Base-by-base conservation (phyloP, 2,113 vertebrate species). In the Pelusios castaneus region DNA sequence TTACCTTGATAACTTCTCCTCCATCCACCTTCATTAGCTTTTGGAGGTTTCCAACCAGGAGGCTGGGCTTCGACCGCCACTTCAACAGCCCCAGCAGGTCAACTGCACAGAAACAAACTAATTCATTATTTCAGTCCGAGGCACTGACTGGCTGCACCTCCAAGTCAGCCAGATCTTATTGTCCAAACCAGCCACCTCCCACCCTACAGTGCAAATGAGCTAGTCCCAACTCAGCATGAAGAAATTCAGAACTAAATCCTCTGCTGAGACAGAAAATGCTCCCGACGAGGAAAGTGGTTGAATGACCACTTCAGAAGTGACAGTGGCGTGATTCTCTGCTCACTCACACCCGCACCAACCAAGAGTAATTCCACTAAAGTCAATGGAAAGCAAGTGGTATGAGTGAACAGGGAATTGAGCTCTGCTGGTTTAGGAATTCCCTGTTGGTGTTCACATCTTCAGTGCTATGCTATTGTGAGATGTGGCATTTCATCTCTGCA, bases 1-100 rank as follows among this genome's bases (percentile, higher is more conserved):
- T 80, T 81, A 97, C 97, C 97, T 97, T 97, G 91, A 97, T 96
- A 51, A 97, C 97, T 82, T 97, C 97, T 24, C 96, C 97, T 82
- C 97, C 97, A 0, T 97, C 97, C 89, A 97, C 97, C 0, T 97
- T 82, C 97, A 97, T 97, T 95, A 97, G 95, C 29, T 97, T 96
- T n/a, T 95, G 95, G 52, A 97, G 97, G 93, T 97, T 97, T 82
- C 86, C 95, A 0, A 84, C 2, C 17, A 97, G 97, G 24, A 97
- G 91, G 60, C 84, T 94, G 89, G 96, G 95, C 92, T 97, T 97
- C 27, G 96, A 84, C 7, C 97, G 97, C 97, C 97, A 97, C 86
- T 97, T 97, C 31, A 97, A 86, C 93, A 97, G 93, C 84, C 97
- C 97, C 86, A 97, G 94, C 43, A 97, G 94, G 67, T 97, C 95